Conservation (phyloP, 2,888 invertebrate species). For the Tetragnatha montana region DNA sequence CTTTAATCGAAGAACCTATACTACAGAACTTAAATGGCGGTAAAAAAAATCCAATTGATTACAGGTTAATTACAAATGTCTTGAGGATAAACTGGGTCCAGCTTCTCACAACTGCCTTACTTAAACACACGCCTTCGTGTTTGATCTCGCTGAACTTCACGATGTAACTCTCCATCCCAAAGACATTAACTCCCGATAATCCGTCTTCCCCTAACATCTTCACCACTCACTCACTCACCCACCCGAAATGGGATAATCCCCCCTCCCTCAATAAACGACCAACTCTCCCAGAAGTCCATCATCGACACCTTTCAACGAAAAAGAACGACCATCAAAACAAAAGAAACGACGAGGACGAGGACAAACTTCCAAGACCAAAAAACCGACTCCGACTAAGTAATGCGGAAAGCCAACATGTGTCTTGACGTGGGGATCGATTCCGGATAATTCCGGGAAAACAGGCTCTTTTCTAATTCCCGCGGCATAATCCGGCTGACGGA, state of each 20-base stretch:
- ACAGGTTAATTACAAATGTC: too few relatives aligned
- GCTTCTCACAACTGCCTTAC: too few relatives aligned
- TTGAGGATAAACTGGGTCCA: too few relatives aligned
- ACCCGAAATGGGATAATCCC: background rate
- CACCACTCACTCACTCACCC: background rate
- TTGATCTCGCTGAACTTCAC: background rate
- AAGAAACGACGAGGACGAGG: too few relatives aligned
- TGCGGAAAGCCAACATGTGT: slow-evolving; percentile 56
- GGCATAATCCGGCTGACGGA: slow-evolving; percentile 66
- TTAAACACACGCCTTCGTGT: too few relatives aligned
- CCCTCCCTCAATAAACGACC: background rate
- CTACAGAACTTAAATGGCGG: too few relatives aligned
- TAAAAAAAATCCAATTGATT: too few relatives aligned
- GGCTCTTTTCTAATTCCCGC: slow-evolving; percentile 31
- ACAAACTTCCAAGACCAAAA: too few relatives aligned
- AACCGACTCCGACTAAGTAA: slow-evolving; percentile 18
- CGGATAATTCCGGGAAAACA: slow-evolving; percentile 44
- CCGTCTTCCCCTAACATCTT: background rate
- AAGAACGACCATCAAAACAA: background rate
- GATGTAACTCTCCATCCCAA: background rate
- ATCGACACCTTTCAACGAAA: background rate
- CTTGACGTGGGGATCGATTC: slow-evolving; percentile 44
- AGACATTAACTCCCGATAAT: background rate
- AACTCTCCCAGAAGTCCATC: background rate
- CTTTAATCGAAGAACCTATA: too few relatives aligned